Conservation (phyloP, 2,888 invertebrate species). For the Scaeva pyrastri region DNA sequence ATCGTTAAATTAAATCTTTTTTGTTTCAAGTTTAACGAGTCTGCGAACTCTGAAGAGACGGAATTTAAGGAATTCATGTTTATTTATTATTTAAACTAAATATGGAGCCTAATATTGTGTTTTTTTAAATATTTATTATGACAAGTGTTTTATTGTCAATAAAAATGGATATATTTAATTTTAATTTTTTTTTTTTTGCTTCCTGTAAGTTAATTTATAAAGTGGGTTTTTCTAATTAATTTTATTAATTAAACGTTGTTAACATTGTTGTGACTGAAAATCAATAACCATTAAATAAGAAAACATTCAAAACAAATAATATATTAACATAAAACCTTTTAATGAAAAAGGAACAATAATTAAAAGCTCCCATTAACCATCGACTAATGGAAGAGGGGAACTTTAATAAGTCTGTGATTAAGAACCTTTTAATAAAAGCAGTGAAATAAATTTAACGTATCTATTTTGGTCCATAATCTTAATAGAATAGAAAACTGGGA, state of each 20-base stretch:
- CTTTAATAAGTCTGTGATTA: too few relatives aligned
- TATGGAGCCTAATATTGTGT: constrained; percentile 1
- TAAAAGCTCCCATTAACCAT: not conserved
- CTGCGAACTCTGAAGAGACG: not conserved
- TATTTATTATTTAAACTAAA: constrained; percentile 2
- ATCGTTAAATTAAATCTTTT: constrained; percentile 13
- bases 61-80: not conserved
- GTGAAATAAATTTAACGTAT: too few relatives aligned
- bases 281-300: not conserved
- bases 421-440: too few relatives aligned
- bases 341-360: not conserved
- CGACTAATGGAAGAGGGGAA: too few relatives aligned
- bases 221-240: not conserved
- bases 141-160: not conserved
- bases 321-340: not conserved
- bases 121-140: constrained; percentile 20
- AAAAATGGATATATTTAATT: not conserved
- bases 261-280: not conserved
- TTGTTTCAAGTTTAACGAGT: constrained; percentile 18
- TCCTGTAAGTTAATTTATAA: too few relatives aligned
- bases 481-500: too few relatives aligned
- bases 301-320: not conserved
- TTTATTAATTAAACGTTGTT: not conserved
- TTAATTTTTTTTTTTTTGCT: not conserved
- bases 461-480: too few relatives aligned